A percentile compares a stretch with the other conserved stretches of the same genome.
These are phyloP conservation scores for Autographa gamma DNA, from an alignment of 2,888 invertebrate genomes.

Conservation along the genomic window DNA sequence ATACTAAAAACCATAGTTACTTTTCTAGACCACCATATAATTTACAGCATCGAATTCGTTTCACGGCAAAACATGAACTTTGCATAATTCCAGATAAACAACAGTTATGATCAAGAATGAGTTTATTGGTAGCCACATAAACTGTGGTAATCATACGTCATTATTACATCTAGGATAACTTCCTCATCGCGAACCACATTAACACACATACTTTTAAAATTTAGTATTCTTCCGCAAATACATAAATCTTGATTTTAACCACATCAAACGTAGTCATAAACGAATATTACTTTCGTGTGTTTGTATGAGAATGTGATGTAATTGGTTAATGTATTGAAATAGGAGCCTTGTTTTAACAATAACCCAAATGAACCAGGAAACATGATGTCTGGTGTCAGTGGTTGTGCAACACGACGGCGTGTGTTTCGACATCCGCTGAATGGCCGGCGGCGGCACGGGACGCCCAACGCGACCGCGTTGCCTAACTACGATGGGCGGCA, in stretches of 20 bases:
- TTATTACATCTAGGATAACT: slow-evolving; percentile 42
- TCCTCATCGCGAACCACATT: slow-evolving; percentile 49
- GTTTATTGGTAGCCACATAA: slow-evolving; percentile 52
- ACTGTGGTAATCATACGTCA: slow-evolving; percentile 41
- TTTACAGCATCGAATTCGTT: slow-evolving; percentile 24
- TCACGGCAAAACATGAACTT: slow-evolving; percentile 30
- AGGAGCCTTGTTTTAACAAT: slow-evolving; percentile 63
- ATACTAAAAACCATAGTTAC: slow-evolving; percentile 8
- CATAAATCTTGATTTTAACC: slow-evolving; percentile 50
- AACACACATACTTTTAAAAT: slow-evolving; percentile 48
- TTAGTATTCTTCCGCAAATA: slow-evolving; percentile 53
- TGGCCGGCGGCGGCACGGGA: slow-evolving; percentile 24
- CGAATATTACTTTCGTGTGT: slow-evolving; percentile 31
- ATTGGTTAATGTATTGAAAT: slow-evolving; percentile 34
- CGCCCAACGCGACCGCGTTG: slow-evolving; percentile 32
- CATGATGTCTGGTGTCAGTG: slow-evolving; percentile 53
- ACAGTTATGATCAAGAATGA: slow-evolving; percentile 33
- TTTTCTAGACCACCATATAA: slow-evolving; percentile 26
- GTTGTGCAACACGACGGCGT: slow-evolving; percentile 66
- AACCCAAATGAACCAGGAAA: slow-evolving; percentile 76
- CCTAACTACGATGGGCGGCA: slow-evolving; percentile 38
- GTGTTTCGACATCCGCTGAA: slow-evolving; percentile 56
- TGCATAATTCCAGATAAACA: slow-evolving; percentile 33
- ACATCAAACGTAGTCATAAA: slow-evolving; percentile 30
- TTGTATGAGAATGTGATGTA: slow-evolving; percentile 26